Percentiles rank a stretch among this genome's conserved stretches.
phyloP scores from a whole-genome alignment of 2,888 invertebrate species.

The Ariolimax columbianus region DNA sequence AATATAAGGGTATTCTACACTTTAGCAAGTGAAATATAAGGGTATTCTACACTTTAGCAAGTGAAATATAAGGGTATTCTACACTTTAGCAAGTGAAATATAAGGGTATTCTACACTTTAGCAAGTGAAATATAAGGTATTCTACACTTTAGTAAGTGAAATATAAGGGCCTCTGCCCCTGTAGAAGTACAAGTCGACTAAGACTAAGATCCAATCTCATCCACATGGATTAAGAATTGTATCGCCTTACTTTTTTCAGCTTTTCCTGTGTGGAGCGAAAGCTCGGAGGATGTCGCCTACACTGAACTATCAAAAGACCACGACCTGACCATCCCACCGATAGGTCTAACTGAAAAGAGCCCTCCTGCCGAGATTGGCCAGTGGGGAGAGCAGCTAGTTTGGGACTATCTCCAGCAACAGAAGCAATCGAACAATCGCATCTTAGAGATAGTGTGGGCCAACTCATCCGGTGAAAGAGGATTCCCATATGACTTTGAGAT shows the following conservation, averaged over 20 bases:
- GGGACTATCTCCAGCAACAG: conserved; percentile 67
- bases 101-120: no score
- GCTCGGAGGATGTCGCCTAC: conserved; percentile 29
- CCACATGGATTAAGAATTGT: neutral
- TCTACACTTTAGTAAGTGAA: no score
- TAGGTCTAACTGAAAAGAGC: neutral
- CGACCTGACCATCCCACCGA: conserved; percentile 8
- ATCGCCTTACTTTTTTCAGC: neutral
- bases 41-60: no score
- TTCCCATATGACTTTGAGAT: conserved; percentile 75
- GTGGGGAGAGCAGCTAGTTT: conserved; percentile 75
- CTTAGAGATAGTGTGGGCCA: conserved; percentile 66
- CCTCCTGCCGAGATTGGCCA: conserved; percentile 63
- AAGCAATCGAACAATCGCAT: conserved; percentile 58
- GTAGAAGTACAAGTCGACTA: no score
- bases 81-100: no score
- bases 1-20: no score
- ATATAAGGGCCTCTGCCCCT: no score
- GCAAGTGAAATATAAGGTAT: no score
- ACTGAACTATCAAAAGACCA: conserved; percentile 29
- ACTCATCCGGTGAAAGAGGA: conserved; percentile 65
- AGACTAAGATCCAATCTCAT: no score
- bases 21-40: no score
- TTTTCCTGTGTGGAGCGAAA: conserved; percentile 41
- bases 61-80: no score